These are phyloP conservation scores for Esperia sulphurella DNA, from an alignment of 2,888 invertebrate species.

Conservation along the genomic window DNA sequence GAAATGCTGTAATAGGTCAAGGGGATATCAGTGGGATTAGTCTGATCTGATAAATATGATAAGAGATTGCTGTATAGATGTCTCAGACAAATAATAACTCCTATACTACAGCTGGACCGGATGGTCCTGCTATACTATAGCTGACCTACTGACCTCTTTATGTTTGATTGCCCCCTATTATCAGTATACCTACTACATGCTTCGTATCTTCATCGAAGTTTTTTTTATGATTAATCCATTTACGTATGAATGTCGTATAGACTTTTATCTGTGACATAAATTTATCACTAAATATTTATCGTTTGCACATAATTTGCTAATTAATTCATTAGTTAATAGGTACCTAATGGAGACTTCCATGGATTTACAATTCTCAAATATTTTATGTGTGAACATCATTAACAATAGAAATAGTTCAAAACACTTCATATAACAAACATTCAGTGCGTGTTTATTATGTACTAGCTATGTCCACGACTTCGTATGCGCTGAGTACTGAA, in stretches of 20 bases:
- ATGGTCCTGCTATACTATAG: background rate
- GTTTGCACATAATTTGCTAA: too few species aligned
- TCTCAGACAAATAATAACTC: too few species aligned
- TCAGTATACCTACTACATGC: background rate
- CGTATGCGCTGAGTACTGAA: too few species aligned
- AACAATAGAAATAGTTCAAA: too few species aligned
- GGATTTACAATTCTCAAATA: background rate
- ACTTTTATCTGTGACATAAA: background rate
- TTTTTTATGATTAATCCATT: background rate
- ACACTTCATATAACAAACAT: too few species aligned
- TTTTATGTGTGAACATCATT: too few species aligned
- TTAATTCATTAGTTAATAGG: too few species aligned
- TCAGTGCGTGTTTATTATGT: too few species aligned
- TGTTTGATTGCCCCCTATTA: constrained; percentile 2
- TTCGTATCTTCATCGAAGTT: background rate
- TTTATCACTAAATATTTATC: too few species aligned
- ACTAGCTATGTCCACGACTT: too few species aligned
- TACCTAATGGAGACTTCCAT: too few species aligned
- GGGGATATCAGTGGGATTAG: constrained; percentile 41
- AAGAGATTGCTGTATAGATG: constrained; percentile 29
- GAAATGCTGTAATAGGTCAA: constrained; percentile 54
- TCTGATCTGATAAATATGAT: constrained; percentile 25
- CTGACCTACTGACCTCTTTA: constrained; percentile 16
- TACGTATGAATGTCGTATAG: background rate
- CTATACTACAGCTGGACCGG: too few species aligned